Evolutionary conservation across 2,888 invertebrate species (phyloP), one percentile per base, ranked within the genome.

Genomic region (Rhagium mordax): DNA sequence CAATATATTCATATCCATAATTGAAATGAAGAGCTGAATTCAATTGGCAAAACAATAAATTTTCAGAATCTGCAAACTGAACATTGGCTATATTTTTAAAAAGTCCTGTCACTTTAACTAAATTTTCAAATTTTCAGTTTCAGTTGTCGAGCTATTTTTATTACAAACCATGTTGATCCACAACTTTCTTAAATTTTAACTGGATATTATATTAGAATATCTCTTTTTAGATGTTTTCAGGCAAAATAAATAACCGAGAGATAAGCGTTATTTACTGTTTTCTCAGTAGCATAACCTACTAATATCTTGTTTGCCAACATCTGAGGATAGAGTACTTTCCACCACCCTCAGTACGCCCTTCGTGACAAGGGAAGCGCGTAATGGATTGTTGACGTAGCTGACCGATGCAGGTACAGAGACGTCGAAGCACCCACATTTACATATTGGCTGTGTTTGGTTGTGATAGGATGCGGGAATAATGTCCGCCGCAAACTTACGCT

Each of bases 301-400:
- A 13, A 41, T 57, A 67, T 67, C 67, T 67, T 33, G 55, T 67
- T 67, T 57, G 57, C 51, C 41, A 57, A 24, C 57, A 57, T 55
- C 57, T 16, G 24, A 21, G 55, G 13, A 41, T 24, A 59, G 24
- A 10, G 53, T 67, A 41, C 53, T 41, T 49, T 21, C 64, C 13
- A 16, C 47, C 41, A 27, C 49, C 51, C 41, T 29, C 24, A 41
- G 67, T 33, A 59, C 65, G 66, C 73, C 73, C 66, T 79, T 71
- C 76, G 79, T 78, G 77, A 75, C 82, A 82, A 84, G 80, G 76
- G 81, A 82, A 81, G 82, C 84, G 84, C 78, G 83, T 86, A 87
- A 87, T 86, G 85, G 84, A 86, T 86, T 87, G 86, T 87, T 87
- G 86, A 87, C 86, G 84, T 79, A 86, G 83, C 87, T 87, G 87